These are phyloP conservation scores for Drosophila pseudotalamancana DNA, from an alignment of 2,888 invertebrate genomes.

Conservation along the genomic window DNA sequence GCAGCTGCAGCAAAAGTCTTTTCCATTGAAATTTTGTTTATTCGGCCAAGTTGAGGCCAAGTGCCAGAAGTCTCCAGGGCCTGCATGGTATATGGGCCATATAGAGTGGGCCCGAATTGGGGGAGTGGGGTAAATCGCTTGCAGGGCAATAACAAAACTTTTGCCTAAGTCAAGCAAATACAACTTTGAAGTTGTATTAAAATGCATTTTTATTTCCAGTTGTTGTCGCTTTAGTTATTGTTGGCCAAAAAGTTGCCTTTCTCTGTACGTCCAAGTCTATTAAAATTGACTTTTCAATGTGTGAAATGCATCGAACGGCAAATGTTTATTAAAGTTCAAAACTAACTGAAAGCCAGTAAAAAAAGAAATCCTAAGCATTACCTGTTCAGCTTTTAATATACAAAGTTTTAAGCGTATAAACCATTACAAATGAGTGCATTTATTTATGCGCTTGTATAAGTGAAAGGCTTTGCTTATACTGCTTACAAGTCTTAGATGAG, in stretches of 20 bases:
- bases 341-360: conserved; percentile 9
- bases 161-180: conserved; percentile 72
- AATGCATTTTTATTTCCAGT: conserved; percentile 33
- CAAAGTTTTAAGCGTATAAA: no score
- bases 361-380: no score
- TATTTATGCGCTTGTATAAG: background rate
- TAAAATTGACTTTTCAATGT: conserved; percentile 57
- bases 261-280: conserved; percentile 69
- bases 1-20: conserved; percentile 47
- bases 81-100: conserved; percentile 1
- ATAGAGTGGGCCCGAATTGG: background rate
- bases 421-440: background rate
- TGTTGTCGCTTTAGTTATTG: conserved; percentile 11
- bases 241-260: conserved; percentile 44
- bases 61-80: conserved; percentile 51
- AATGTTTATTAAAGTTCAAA: conserved; percentile 24
- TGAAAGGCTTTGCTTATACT: background rate
- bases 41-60: conserved; percentile 62
- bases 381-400: no score
- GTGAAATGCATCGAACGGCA: conserved; percentile 12
- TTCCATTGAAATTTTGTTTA: conserved; percentile 78
- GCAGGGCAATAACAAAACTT: conserved; percentile 62
- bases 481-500: background rate
- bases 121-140: conserved; percentile 15
- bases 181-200: conserved; percentile 64